Evolutionary conservation across 2,888 invertebrate genomes (phyloP), one percentile per base, ranked within the genome.

Genomic region (Hyposoter dolosus): DNA sequence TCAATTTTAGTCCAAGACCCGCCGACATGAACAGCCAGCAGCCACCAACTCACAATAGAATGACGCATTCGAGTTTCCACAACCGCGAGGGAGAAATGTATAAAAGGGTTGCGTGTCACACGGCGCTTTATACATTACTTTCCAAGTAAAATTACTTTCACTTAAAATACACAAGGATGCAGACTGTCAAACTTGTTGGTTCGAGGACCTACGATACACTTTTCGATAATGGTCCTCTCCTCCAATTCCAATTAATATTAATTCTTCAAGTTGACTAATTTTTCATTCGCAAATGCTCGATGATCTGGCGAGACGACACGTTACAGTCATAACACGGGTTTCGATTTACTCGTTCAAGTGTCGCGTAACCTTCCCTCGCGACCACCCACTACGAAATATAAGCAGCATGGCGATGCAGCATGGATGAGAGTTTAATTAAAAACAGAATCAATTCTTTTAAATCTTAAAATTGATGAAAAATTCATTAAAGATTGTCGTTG

Each of bases 281-380:
- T 75, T 19, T 43, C 32, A 60, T 50, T 45, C 65, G 79, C 47
- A 75, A 80, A 68, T 23, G 35, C 83, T 10, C 83, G 80, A 50
- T 32, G 23, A 66, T n/a, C 69, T 23, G 56, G 65, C 69, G 68
- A 56, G 50, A 65, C 77, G 35, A 86, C 80, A 86, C 80, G 56
- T 47, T 84, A 83, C 83, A 76, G 85, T 80, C 83, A 85, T 85
- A 85, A 80, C 80, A 85, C 0, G 28, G 76, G 85, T 79, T 80
- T 80, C 53, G 60, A 80, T 83, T 78, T 83, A 83, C 79, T 23
- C 23, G 47, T 72, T 47, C 23, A 60, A 75, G 79, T 66, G 56
- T 80, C 47, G 47, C 53, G 23, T 43, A 17, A 50, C 50, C 43
- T 43, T 68, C 32, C 71, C 10, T 65, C 50, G 85, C 35, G 35